Evolutionary conservation across 2,888 invertebrate species (phyloP).

Genomic region (Parascotia fuliginaria): DNA sequence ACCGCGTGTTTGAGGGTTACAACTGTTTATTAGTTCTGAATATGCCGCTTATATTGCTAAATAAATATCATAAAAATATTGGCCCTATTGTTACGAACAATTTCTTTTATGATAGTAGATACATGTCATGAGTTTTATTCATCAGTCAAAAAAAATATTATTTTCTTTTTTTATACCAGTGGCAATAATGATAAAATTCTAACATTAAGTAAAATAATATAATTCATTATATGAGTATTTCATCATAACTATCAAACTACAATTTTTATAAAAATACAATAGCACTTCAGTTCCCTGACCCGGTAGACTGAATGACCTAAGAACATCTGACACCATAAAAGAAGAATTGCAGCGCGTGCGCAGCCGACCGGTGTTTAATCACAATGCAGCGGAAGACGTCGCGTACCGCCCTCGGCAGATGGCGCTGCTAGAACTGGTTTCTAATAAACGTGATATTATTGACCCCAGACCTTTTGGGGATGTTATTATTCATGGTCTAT

Average conservation of each 20-base stretch:
- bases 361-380: constrained; percentile 64
- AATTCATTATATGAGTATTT: background rate
- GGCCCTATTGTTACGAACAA: constrained; percentile 6
- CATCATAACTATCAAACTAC: too few relatives aligned
- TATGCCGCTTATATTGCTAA: constrained; percentile 52
- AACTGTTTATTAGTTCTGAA: constrained; percentile 65
- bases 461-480: constrained; percentile 61
- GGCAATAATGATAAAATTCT: background rate
- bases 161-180: background rate
- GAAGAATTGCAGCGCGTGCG: constrained; percentile 51
- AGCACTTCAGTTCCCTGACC: constrained; percentile 42
- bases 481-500: constrained; percentile 48
- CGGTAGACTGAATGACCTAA: constrained; percentile 37
- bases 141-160: background rate
- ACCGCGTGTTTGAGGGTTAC: constrained; percentile 63
- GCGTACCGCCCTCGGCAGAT: constrained; percentile 72
- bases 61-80: constrained; percentile 39
- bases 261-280: too few relatives aligned
- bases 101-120: constrained; percentile 1
- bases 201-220: background rate
- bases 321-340: constrained; percentile 38
- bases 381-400: constrained; percentile 83
- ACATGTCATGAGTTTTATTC: too few relatives aligned
- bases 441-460: constrained; percentile 66
- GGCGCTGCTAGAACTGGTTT: constrained; percentile 69